phyloP scores from a whole-genome alignment of 2,113 vertebrate species.

The Hippocampus zosterae region DNA sequence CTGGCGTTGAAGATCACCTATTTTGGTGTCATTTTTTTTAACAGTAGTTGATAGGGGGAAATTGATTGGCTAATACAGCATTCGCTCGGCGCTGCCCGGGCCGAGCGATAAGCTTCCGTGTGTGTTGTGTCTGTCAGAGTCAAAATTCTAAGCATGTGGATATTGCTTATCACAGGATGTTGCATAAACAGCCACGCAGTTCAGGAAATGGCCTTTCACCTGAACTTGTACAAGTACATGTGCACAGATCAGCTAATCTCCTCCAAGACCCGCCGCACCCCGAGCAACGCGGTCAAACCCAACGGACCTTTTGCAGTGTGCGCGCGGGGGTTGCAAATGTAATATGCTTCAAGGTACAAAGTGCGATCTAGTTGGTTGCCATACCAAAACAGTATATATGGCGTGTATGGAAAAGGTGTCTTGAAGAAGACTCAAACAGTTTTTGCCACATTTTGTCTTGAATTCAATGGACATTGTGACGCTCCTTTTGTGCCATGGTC shows the following conservation, averaged over 20 bases:
- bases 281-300: not conserved
- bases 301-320: not conserved
- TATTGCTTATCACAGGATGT: constrained; percentile 8
- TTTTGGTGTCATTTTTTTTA: not conserved
- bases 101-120: constrained; percentile 18
- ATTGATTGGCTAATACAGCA: constrained; percentile 4
- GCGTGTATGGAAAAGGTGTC: too few species aligned
- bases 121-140: constrained; percentile 13
- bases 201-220: not conserved
- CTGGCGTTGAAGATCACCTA: constrained; percentile 29
- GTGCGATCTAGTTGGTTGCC: too few species aligned
- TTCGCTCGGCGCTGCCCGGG: constrained; percentile 17
- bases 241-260: constrained; percentile 1
- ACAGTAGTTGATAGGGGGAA: constrained; percentile 8
- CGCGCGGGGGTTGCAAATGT: not conserved
- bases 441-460: not conserved
- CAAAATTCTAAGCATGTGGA: constrained; percentile 1
- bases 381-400: too few species aligned
- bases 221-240: not conserved
- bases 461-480: too few species aligned
- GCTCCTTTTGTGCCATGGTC: too few species aligned
- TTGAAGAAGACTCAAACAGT: not conserved
- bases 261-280: not conserved
- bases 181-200: constrained; percentile 9
- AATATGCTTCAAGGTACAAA: too few species aligned